Base-by-base conservation (phyloP, 2,797 vertebrate genomes). In the Spinibarbus caldwelli region DNA sequence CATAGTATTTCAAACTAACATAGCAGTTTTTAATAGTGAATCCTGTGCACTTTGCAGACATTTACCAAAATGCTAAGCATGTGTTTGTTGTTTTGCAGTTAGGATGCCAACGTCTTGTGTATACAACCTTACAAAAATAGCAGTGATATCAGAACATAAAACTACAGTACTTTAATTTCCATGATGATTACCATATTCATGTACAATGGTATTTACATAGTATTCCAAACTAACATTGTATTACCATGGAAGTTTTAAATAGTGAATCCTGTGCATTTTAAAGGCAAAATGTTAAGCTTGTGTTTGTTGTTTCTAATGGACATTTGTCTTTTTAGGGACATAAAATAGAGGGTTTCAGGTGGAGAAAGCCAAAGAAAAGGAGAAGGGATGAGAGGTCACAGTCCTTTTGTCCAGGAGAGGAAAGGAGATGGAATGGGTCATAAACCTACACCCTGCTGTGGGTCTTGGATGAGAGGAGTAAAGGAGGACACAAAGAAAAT, bases 291-390 rank as follows among this genome's bases (percentile, higher is more conserved):
- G n/a, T n/a, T n/a, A n/a, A n/a, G 57, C 29, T 75, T 38, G 54
- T 66, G 71, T 83, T 85, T 89, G 79, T 73, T 81, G 86, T 86
- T 89, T 83, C 85, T 91, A 90, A 90, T 83, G 87, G 88, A 88
- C 87, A 90, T 89, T 91, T 90, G 73, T 90, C 64, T 88, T 87
- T 90, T 91, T 91, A 92, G 92, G 66, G 89, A 86, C 87, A 92
- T 91, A 90, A 93, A 93, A 91, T 94, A 90, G 93, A 92, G 93
- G 90, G 93, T 93, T 93, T 93, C 92, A 90, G 90, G 92, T 93
- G 92, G 90, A 92, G 91, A 91, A 90, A 89, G 89, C 26, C 36
- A 72, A 78, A 90, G 84, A 83, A 87, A 59, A 80, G 49, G 80
- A 62, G 89, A 92, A 85, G 64, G 79, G 90, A 93, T 93, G 91